Evolutionary conservation across 2,113 vertebrate genomes (phyloP), one percentile per base, ranked within the genome.

Genomic region (Scomber scombrus): DNA sequence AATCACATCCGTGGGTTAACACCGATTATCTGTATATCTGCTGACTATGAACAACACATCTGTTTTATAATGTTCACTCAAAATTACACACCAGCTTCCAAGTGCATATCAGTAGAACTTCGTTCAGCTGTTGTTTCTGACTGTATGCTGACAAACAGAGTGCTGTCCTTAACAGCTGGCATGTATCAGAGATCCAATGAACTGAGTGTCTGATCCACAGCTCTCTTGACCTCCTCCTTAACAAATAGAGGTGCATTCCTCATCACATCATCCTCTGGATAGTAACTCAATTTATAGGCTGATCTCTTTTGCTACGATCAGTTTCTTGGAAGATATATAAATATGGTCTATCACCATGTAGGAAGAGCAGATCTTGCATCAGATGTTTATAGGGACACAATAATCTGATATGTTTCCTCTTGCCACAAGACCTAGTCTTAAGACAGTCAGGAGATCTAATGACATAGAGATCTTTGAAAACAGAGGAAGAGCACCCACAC

Each of bases 361-460:
- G 11, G 60, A 45, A 50, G 71, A 11, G 4, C 1, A 13, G 40
- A 26, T 26, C 23, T 26, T 43, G 71, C 49, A 75, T 60, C 63
- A 80, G 52, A 49, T 13, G 43, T 77, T 64, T 26, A 61, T 4
- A 45, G 23, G 23, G 49, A 11, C 54, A 66, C 50, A 67, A 13
- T 57, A n/a, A 58, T 46, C 3, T 52, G 21, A 60, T 40, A 19
- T 71, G 19, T 18, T 51, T 56, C 21, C 15, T 66, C 2, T 54
- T 69, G 19, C 26, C 69, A 23, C n/a, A 51, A 61, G 49, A 75
- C 13, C 34, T 21, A 46, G 57, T 81, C 79, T 79, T 23, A 73
- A 91, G 88, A 83, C 77, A 87, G 82, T 92, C 81, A 92, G 75
- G 75, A 75, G 89, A 68, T 85, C 23, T 45, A 11, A 40, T 43